Percentiles rank a stretch among this genome's conserved stretches.
Conservation (phyloP, 2,113 vertebrate species). For the Ceyx cyanopectus region DNA sequence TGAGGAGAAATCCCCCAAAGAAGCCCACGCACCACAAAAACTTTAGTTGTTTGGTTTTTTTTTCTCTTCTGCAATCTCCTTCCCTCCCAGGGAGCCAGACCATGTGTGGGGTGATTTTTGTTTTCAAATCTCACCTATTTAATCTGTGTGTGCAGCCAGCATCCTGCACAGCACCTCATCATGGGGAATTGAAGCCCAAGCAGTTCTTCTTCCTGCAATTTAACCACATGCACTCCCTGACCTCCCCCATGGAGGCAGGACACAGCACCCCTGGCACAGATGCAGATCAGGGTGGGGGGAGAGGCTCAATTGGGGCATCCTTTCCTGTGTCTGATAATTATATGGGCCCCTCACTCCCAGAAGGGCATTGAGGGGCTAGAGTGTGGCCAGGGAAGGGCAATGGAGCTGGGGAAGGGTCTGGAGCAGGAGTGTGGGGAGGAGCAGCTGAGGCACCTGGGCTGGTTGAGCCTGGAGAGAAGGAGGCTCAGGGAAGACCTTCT, state of each 20-base stretch:
- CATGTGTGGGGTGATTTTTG: fast-evolving
- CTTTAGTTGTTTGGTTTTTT: fast-evolving
- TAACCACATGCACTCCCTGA: fast-evolving
- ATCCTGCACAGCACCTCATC: fast-evolving
- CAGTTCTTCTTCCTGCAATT: fast-evolving
- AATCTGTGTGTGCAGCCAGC: fast-evolving
- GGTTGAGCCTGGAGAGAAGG: no score
- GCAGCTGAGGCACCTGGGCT: no score
- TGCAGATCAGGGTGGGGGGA: fast-evolving
- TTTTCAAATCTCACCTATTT: fast-evolving
- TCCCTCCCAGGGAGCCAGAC: not conserved
- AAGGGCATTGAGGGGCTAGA: not conserved
- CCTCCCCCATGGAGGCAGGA: fast-evolving
- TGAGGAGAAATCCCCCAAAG: not conserved
- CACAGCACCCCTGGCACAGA: fast-evolving
- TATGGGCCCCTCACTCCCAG: no score
- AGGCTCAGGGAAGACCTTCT: no score
- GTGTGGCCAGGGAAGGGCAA: no score
- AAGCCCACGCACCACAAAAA: fast-evolving
- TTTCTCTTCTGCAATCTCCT: no score
- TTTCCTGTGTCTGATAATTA: fast-evolving
- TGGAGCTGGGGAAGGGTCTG: no score
- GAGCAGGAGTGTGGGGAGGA: no score
- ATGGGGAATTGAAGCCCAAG: fast-evolving
- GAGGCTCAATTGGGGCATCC: no score